Evolutionary conservation across 2,888 invertebrate genomes (phyloP).

Genomic region (Nebria brevicollis): DNA sequence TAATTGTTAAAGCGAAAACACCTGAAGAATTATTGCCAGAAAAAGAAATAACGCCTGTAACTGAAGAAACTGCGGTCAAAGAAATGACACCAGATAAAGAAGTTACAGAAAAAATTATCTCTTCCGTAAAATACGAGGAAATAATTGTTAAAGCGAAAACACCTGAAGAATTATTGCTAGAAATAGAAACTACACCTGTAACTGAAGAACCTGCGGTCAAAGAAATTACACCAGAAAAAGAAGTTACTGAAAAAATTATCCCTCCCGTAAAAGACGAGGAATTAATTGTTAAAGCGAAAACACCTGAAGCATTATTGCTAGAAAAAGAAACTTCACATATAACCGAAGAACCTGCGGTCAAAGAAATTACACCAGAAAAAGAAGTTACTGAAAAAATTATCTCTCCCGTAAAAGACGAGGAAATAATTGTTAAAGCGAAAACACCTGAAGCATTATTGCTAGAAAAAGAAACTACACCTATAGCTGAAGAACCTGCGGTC

Average conservation of each 20-base stretch:
- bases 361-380: background rate
- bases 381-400: background rate
- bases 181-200: constrained; percentile 3
- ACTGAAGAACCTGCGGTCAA: constrained; percentile 52
- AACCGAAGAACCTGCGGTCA: constrained; percentile 8
- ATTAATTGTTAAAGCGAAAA: constrained; percentile 49
- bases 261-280: constrained; percentile 29
- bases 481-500: background rate
- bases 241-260: background rate
- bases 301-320: constrained; percentile 48
- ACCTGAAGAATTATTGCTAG: too few relatives aligned
- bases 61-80: too few relatives aligned
- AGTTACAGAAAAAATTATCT: too few relatives aligned
- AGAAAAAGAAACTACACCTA: too few relatives aligned
- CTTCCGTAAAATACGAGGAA: too few relatives aligned
- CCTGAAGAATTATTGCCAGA: too few relatives aligned
- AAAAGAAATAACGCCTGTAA: too few relatives aligned
- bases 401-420: constrained; percentile 20
- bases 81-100: too few relatives aligned
- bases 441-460: background rate
- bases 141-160: too few relatives aligned
- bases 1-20: too few relatives aligned
- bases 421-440: constrained; percentile 36
- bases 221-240: constrained; percentile 34
- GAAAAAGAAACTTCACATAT: background rate